Base-by-base conservation (phyloP, 2,888 invertebrate species). In the Lochmaea capreae region DNA sequence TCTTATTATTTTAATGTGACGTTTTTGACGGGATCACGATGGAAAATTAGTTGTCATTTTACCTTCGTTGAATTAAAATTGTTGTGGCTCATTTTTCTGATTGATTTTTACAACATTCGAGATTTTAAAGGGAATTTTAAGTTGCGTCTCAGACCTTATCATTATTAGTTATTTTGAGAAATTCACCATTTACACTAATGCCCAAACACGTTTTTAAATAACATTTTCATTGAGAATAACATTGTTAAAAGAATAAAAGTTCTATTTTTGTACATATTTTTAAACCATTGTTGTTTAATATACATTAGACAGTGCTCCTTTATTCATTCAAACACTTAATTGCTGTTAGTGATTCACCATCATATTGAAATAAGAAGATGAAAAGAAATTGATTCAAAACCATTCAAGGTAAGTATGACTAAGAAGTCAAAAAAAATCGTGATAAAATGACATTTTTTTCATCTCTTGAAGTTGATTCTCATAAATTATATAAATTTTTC, bases 231-330 rank as follows among this genome's bases (percentile, higher is more conserved):
- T 61, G 61, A 39, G 33, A 61, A 61, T 39, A 33, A 39, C 61
- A 61, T 33, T 61, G 61, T 61, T 61, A 61, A 61, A 39, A 39
- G 33, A 33, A 26, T n/a, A 39, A 39, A 14, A 39, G 61, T 33
- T 61, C 61, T 61, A 61, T 61, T 61, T 61, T 61, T n/a, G 61
- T 61, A 61, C 18, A 61, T 16, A 61, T 61, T 61, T 39, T 61
- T 18, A 54, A 54, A 61, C 61, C 61, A 61, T 61, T 61, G 61
- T 61, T 61, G 33, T 61, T 39, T 39, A 61, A 61, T 61, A 33
- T 54, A 54, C 39, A 61, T 61, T n/a, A 61, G 61, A 18, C 33
- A 61, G 61, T 33, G 61, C 61, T 39, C 61, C 12, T 61, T 61
- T 61, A 39, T 61, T 54, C 10, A 18, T 54, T 16, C 54, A 54